These are phyloP conservation scores for Xiphorhynchus elegans DNA, from an alignment of 2,113 vertebrate genomes.

Conservation along the genomic window DNA sequence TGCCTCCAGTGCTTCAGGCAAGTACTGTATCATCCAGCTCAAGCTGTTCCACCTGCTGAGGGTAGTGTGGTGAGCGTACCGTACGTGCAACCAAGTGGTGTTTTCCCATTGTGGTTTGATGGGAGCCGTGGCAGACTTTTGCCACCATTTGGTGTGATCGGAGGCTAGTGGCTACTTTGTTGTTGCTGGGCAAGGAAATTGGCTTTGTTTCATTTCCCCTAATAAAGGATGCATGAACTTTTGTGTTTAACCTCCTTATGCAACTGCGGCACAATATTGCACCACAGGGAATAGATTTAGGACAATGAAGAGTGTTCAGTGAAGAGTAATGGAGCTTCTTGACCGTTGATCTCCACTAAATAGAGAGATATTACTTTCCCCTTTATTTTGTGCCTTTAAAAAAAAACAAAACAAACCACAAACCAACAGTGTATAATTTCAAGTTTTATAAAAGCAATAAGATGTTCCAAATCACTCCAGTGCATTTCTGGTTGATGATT, in stretches of 20 bases:
- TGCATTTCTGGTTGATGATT: slow-evolving; percentile 74
- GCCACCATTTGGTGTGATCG: fast-evolving
- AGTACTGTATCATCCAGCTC: not conserved
- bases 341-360: slow-evolving; percentile 52
- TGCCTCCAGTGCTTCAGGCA: not conserved
- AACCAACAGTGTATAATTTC: slow-evolving; percentile 46
- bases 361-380: slow-evolving; percentile 61
- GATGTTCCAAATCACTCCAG: slow-evolving; percentile 68
- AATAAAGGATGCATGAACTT: slow-evolving; percentile 65
- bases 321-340: slow-evolving; percentile 41
- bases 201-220: slow-evolving; percentile 9
- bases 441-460: slow-evolving; percentile 79
- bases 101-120: not conserved
- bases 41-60: not conserved
- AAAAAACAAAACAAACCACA: not conserved
- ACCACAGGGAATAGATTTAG: slow-evolving; percentile 59
- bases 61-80: not conserved
- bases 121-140: not conserved
- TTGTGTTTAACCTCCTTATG: slow-evolving; percentile 59
- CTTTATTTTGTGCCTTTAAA: slow-evolving; percentile 66
- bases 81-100: fast-evolving
- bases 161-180: not conserved
- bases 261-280: slow-evolving; percentile 58
- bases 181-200: not conserved
- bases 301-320: slow-evolving; percentile 45